These are phyloP conservation scores for Ptychodera flava DNA, from an alignment of 35 echinoderm and acorn worm species.

Conservation along the genomic window DNA sequence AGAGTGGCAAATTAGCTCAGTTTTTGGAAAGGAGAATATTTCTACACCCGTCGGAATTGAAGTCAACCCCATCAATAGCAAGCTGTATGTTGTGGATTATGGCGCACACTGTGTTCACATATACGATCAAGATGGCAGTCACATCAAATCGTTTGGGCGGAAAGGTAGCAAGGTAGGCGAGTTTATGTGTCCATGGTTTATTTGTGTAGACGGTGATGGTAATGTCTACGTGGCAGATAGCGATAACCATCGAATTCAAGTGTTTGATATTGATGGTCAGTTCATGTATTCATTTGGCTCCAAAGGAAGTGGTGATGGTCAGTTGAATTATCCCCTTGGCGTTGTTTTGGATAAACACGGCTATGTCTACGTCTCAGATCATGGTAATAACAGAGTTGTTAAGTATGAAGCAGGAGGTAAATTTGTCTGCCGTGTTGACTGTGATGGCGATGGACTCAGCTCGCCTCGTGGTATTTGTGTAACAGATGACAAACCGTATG, in stretches of 20 bases:
- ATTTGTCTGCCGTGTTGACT: neutral
- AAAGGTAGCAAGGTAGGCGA: neutral
- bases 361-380: constrained; percentile 76
- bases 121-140: neutral
- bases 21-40: neutral
- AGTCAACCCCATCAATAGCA: neutral
- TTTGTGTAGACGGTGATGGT: neutral
- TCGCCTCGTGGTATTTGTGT: neutral
- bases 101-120: neutral
- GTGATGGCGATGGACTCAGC: neutral
- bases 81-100: neutral
- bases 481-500: neutral
- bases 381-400: constrained; percentile 79
- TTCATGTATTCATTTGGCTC: constrained; percentile 77
- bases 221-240: constrained; percentile 24
- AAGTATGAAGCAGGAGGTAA: neutral
- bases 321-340: constrained; percentile 82
- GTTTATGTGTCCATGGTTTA: neutral
- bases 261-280: constrained; percentile 71
- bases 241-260: constrained; percentile 77
- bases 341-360: constrained; percentile 65
- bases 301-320: constrained; percentile 72
- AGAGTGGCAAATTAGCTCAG: neutral
- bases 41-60: neutral
- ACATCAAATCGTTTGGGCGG: neutral